phyloP scores from a whole-genome alignment of 2,797 vertebrate species.

The Zenarchopterus dispar region DNA sequence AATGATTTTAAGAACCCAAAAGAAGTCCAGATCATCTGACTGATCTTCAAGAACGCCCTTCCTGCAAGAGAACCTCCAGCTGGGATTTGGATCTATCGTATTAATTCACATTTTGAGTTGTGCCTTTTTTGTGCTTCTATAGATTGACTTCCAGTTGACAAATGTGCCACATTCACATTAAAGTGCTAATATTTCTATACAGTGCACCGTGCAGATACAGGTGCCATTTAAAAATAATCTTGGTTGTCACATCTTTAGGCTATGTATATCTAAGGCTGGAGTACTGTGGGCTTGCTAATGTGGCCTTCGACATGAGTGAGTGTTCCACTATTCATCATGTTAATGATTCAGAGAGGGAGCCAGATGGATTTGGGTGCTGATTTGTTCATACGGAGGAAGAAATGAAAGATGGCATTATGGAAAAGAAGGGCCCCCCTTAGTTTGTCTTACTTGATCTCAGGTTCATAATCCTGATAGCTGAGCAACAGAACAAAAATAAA shows the following conservation, averaged over 20 bases:
- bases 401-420: slow-evolving; percentile 80
- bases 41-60: background rate
- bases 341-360: slow-evolving; percentile 57
- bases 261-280: slow-evolving; percentile 51
- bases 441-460: slow-evolving; percentile 97
- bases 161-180: slow-evolving; percentile 13
- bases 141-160: background rate
- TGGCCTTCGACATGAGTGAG: slow-evolving; percentile 60
- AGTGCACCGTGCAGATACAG: slow-evolving; percentile 40
- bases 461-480: slow-evolving; percentile 97
- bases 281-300: slow-evolving; percentile 58
- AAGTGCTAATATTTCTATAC: slow-evolving; percentile 27
- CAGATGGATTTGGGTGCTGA: slow-evolving; percentile 55
- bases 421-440: slow-evolving; percentile 68
- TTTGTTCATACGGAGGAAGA: slow-evolving; percentile 82
- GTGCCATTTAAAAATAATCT: slow-evolving; percentile 61
- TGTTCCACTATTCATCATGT: slow-evolving; percentile 58
- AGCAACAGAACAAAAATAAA: slow-evolving; percentile 69
- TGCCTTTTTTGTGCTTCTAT: slow-evolving; percentile 1
- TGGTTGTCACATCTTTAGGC: slow-evolving; percentile 48
- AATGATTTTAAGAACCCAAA: too few relatives aligned
- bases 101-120: slow-evolving; percentile 1
- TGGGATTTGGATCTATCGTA: background rate
- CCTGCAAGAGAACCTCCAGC: background rate
- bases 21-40: background rate